Conservation (phyloP, 2,113 vertebrate species). For the Tachysurus vachellii region DNA sequence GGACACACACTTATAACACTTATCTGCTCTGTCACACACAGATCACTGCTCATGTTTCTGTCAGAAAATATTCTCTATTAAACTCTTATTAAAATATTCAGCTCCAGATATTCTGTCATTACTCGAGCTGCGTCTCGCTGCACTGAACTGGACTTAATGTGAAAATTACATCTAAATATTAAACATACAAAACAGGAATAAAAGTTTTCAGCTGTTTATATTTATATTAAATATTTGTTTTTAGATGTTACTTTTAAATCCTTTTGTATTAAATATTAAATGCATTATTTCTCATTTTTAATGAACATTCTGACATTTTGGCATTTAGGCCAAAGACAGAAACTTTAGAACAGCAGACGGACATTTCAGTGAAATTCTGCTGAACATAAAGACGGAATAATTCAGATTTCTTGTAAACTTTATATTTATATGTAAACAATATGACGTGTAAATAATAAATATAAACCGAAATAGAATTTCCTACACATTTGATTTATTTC, state of each 20-base stretch:
- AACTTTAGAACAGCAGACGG: not conserved
- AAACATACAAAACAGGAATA: not conserved
- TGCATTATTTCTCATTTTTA: not conserved
- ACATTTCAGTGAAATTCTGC: not conserved
- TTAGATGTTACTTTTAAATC: not conserved
- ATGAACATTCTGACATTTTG: not conserved
- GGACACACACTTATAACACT: slow-evolving; percentile 58
- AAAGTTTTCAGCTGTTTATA: not conserved
- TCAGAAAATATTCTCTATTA: not conserved
- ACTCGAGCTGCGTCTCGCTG: too few species aligned
- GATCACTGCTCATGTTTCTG: not conserved
- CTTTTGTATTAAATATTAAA: not conserved
- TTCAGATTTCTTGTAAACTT: not conserved
- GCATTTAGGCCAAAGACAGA: not conserved
- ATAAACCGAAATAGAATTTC: not conserved
- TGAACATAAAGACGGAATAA: not conserved
- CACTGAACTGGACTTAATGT: too few species aligned
- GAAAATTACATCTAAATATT: not conserved
- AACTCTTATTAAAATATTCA: not conserved
- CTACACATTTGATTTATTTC: not conserved
- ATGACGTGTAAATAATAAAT: not conserved
- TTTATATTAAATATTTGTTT: not conserved
- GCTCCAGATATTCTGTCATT: too few species aligned
- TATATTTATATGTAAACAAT: not conserved
- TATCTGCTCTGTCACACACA: not conserved